Evolutionary conservation across 2,797 vertebrate genomes (phyloP), one percentile per base, ranked within the genome.

Genomic region (Cebuella pygmaea): DNA sequence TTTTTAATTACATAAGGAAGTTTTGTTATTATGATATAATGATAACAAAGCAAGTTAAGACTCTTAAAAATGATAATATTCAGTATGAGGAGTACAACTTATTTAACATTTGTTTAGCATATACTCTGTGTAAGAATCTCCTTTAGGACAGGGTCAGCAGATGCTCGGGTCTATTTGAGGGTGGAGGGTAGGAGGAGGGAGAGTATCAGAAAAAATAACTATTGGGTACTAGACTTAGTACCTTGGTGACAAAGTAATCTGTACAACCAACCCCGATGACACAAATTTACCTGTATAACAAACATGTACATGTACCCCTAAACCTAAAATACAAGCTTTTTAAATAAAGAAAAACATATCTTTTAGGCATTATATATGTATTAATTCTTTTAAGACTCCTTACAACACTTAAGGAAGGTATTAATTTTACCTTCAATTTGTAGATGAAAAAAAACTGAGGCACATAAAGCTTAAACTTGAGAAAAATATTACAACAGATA

Each of bases 1-100:
- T 85, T 57, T 95, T 90, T 85, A 96, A 88, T 78, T 82, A 61
- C 8, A 80, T 36, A 67, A 8, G 78, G 93, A 78, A 36, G 52
- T 1, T 46, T 50, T 79, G 14, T 78, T 76, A 48, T 36, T 75
- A 70, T 59, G 22, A 33, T 26, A 64, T 50, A 91, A 41, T 39
- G 50, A 57, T 88, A 92, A 82, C 20, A 78, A 81, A 70, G 50
- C 33, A 95, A 52, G 12, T 78, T 75, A 81, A 84, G 64, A 26
- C 46, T 39, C 44, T 90, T 91, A 82, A 78, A 95, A n/a, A 52
- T 92, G 39, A 46, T 92, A 70, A 87, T 70, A 70, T 61, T 50
- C 10, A 52, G 14, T 59, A 61, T 70, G 30, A 57, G 82, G 10
- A 72, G 2, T 57, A 83, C 26, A 46, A 41, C 55, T 30, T 94